Base-by-base conservation (phyloP, 2,888 invertebrate genomes). In the Habrosyne pyritoides region DNA sequence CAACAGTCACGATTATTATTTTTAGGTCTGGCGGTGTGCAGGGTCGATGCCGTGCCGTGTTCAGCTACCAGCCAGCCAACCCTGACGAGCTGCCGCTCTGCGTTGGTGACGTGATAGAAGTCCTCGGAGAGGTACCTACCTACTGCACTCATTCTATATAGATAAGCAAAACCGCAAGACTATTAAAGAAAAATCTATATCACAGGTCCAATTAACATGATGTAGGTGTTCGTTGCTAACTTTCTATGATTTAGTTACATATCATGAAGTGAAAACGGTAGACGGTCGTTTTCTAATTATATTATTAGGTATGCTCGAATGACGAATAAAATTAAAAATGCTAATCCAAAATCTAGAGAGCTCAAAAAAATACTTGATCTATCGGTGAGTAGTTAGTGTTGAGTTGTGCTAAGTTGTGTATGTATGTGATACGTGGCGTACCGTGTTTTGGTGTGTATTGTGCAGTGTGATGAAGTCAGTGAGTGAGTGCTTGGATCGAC, bases 21-120 rank as follows among this genome's bases (percentile, higher is more conserved):
- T 60, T 33, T 69, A 91, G 88, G 69, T 70, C 86, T 36, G 67
- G 79, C 50, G 84, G 86, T 50, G 85, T 84, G 59, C 87, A 88
- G 71, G 95, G 96, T 61, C 94, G 95, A 79, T 97, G 98, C 85
- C 95, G 96, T 79, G 98, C 97, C 52, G 94, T 98, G 67, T 98
- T 96, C 89, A 97, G 97, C 86, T 99, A 99, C 89, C 95, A 96
- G 73, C 98, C 98, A 54, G 96, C 96, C 65, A 98, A 99, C 84
- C 96, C 97, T 59, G 99, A 99, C 91, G 99, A 99, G 87, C 90
- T 99, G 69, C 94, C 95, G 66, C 94, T 99, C 61, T 94, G 95
- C 69, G 96, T 98, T 47, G 98, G 98, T 64, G 98, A 99, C 89
- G 93, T 97, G 22, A 95, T 99, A 66, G 98, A 98, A 81, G 96